These are phyloP conservation scores for Lindbergichthys nudifrons DNA, from an alignment of 2,797 vertebrate genomes.

Conservation along the genomic window DNA sequence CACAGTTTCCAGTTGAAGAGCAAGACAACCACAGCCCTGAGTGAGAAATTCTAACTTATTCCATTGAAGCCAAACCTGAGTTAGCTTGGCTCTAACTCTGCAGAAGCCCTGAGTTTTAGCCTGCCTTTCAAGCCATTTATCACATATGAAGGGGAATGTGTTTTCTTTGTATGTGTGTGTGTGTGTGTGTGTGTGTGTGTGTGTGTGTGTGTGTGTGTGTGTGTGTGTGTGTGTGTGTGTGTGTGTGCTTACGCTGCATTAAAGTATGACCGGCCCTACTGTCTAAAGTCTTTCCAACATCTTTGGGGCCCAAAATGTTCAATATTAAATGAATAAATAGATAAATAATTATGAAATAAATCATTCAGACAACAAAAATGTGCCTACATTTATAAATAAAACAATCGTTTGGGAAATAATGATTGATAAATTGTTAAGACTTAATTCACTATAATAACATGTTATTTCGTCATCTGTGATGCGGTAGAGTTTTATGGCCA, in stretches of 20 bases:
- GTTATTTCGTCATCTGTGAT: neutral
- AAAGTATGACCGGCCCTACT: slow-evolving; percentile 24
- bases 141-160: slow-evolving; percentile 74
- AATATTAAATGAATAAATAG: slow-evolving; percentile 17
- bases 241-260: slow-evolving; percentile 33
- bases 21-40: slow-evolving; percentile 72
- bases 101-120: slow-evolving; percentile 80
- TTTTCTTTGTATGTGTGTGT: slow-evolving; percentile 13
- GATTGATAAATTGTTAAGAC: neutral
- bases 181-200: slow-evolving; percentile 31
- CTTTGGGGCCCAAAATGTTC: slow-evolving; percentile 30
- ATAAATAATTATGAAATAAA: neutral
- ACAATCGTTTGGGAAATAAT: neutral
- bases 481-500: neutral
- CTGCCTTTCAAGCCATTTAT: slow-evolving; percentile 60
- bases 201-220: slow-evolving; percentile 21
- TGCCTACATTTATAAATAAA: slow-evolving; percentile 11
- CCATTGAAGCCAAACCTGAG: slow-evolving; percentile 73
- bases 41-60: slow-evolving; percentile 59
- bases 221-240: slow-evolving; percentile 25
- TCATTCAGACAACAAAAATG: neutral
- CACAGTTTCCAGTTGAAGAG: slow-evolving; percentile 69
- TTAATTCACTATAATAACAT: neutral
- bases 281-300: slow-evolving; percentile 16
- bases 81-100: slow-evolving; percentile 67